Evolutionary conservation across 2,888 invertebrate species (phyloP).

Genomic region (Orthosia cruda): DNA sequence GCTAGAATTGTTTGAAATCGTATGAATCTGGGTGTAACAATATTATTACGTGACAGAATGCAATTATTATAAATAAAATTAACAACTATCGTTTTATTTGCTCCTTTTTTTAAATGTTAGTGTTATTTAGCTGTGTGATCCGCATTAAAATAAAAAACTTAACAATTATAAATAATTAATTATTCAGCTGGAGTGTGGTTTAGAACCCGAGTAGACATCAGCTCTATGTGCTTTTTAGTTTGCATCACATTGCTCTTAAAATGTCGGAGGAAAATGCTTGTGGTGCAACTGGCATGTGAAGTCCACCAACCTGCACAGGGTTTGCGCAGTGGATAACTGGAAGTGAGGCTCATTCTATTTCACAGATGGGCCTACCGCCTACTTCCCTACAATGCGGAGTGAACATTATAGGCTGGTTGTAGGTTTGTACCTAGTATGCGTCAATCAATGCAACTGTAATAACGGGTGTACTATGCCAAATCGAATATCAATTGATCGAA

Average conservation of each 20-base stretch:
- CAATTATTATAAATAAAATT: slow-evolving; percentile 87
- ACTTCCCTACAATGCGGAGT: no score
- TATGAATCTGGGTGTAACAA: slow-evolving; percentile 87
- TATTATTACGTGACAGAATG: slow-evolving; percentile 88
- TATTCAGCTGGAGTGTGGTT: not conserved
- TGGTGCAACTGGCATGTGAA: no score
- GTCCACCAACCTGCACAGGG: not conserved
- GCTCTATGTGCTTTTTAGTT: no score
- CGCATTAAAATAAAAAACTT: not conserved
- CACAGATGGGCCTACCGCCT: no score
- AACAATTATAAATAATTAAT: no score
- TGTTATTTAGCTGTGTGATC: not conserved
- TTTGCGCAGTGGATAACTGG: not conserved
- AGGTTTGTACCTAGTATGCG: no score
- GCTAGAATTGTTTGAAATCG: slow-evolving; percentile 82
- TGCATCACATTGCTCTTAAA: no score
- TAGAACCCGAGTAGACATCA: not conserved
- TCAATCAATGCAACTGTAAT: no score
- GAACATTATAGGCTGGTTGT: no score
- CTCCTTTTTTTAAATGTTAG: slow-evolving; percentile 12
- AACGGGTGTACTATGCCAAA: no score
- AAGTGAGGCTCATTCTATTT: not conserved
- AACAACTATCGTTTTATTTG: slow-evolving; percentile 74
- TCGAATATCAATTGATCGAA: no score
- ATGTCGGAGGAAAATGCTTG: no score